These are phyloP conservation scores for Tonatia bakeri DNA, from an alignment of 2,113 vertebrate genomes.

Conservation along the genomic window DNA sequence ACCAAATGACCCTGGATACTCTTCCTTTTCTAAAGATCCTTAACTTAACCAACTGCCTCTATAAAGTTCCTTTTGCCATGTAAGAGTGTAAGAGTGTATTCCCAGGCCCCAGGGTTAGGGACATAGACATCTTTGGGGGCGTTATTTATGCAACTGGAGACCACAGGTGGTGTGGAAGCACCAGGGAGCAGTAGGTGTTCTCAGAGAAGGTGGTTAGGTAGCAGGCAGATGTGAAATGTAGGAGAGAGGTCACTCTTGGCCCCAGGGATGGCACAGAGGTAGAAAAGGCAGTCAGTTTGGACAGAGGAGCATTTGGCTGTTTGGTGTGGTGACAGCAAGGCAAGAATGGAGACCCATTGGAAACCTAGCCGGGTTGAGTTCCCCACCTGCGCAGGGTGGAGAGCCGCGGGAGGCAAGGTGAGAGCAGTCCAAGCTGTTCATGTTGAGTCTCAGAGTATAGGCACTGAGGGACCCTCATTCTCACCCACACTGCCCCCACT, in stretches of 20 bases:
- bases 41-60: not conserved
- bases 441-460: not conserved
- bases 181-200: not conserved
- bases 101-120: not conserved
- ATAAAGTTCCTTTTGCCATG: not conserved
- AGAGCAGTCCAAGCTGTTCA: not conserved
- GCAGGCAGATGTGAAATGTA: not conserved
- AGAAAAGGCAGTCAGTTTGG: not conserved
- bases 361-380: not conserved
- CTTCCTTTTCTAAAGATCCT: not conserved
- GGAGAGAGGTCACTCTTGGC: not conserved
- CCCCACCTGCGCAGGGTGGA: not conserved
- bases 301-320: not conserved
- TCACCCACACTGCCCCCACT: not conserved
- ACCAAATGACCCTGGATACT: not conserved
- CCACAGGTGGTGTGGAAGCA: not conserved
- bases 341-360: not conserved
- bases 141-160: not conserved
- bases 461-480: not conserved
- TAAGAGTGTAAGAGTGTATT: not conserved
- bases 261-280: not conserved
- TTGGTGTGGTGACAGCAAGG: not conserved
- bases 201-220: not conserved
- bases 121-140: too few relatives aligned
- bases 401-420: accelerated